Base-by-base conservation (phyloP, 2,113 vertebrate species). In the Camelus bactrianus region DNA sequence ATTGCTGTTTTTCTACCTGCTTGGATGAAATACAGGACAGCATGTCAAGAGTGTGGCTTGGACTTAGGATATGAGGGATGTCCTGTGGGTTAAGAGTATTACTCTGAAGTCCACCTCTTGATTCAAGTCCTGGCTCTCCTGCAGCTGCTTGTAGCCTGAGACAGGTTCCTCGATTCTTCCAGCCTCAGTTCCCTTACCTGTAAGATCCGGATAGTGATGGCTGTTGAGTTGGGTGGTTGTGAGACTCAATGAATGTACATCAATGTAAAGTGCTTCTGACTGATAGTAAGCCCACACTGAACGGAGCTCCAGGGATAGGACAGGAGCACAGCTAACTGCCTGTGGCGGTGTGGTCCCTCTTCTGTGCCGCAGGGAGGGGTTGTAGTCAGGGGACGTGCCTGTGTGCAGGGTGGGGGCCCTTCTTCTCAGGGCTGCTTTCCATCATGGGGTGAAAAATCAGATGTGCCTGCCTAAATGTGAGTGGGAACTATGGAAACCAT, bases 401-500 rank as follows among this genome's bases (percentile, higher is more conserved):
- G 1, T 4, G 38, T 42, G 38, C 38, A 42, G 38, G 60, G 24
- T 19, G 4, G 22, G 32, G 30, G 15, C 67, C 32, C 6, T 75
- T 1, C 9, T 38, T 15, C 38, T 35, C 42, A 3, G 15, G 16
- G 28, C 87, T 93, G 69, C 22, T 89, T 87, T 62, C 54, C 19
- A 46, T 82, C 54, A 73, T 17, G 35, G 15, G 4, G 38, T 8
- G 69, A 20, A 28, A 32, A 8, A 17, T 17, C 72, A 89, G 67
- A 65, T 54, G 72, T 17, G 48, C 72, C 65, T 64, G 72, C 62
- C 60, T 52, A 16, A 62, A 13, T 42, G 8, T 50, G 60, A 94
- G 60, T n/a, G 30, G n/a, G 16, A 50, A 75, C 70, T 88, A 60
- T 8, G 50, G 58, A 89, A 92, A 93, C 91, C 80, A 91, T 85